Base-by-base conservation (phyloP, 2,888 invertebrate genomes). In the Lasioglossum vierecki region DNA sequence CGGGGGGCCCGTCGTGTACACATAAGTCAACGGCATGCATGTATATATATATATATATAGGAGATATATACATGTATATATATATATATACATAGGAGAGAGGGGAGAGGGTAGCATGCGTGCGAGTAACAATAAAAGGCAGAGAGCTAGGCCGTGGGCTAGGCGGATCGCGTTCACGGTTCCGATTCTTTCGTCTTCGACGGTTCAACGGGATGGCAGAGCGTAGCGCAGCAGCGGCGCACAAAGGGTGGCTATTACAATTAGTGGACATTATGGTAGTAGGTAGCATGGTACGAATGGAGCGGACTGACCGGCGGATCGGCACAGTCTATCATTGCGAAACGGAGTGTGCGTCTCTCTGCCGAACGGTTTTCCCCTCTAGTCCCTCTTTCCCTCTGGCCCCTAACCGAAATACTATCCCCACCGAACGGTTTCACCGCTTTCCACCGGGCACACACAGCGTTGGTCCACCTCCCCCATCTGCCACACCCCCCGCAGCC, bases 291-390 rank as follows among this genome's bases (percentile, higher is more conserved):
- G 88, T 86, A 82, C 74, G 82, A 85, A 88, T 83, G 85, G 80
- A 88, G 82, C 79, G 35, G 79, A 80, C 86, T 13, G 26, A 60
- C 60, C 88, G 91, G 89, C 88, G 90, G 90, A 91, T 91, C 89
- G 86, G 91, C 88, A 86, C 90, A 89, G 92, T 93, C 93, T 93
- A 92, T 93, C 93, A 93, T 93, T 93, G 92, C 91, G 88, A 87
- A 80, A 86, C 91, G 84, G 88, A 85, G 88, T 90, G 88, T 89
- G 85, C 89, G 88, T 89, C 35, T 89, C 35, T 91, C 90, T 87
- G 90, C 88, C 89, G 90, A 90, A 91, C 90, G 89, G 90, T 90
- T 89, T 73, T 18, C 35, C 35, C 66, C 18, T 18, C 66, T 35
- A 6, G 15, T 1, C 35, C 30, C 66, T 35, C 35, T 13, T 78